Conservation (phyloP, 2,888 invertebrate species). For the Ashinkailepas kermadecensis region DNA sequence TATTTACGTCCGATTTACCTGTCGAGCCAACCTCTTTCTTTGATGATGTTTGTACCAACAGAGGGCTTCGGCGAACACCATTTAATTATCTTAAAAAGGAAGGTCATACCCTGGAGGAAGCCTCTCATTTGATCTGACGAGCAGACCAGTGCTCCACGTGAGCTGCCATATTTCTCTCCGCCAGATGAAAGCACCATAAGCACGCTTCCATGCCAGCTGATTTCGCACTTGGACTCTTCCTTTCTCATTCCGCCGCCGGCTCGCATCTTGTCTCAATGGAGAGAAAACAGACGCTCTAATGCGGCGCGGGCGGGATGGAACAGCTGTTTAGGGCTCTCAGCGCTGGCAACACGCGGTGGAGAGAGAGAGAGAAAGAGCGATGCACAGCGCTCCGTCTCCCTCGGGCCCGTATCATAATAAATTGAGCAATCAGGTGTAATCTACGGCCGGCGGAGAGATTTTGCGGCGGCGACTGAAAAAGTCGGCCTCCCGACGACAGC, state of each 20-base stretch:
- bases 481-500: too few relatives aligned
- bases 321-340: neutral
- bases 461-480: neutral
- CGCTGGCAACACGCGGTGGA: too few relatives aligned
- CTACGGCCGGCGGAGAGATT: neutral
- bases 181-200: neutral
- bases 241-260: neutral
- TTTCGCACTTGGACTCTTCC: neutral
- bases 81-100: too few relatives aligned
- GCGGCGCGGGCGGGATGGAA: neutral
- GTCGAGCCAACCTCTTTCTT: too few relatives aligned
- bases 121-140: too few relatives aligned
- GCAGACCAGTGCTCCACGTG: too few relatives aligned
- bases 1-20: too few relatives aligned
- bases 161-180: neutral
- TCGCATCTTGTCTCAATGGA: neutral
- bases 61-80: too few relatives aligned
- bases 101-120: too few relatives aligned
- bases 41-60: too few relatives aligned
- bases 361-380: too few relatives aligned
- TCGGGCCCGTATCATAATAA: conserved; percentile 5
- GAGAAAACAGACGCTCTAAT: neutral
- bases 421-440: conserved; percentile 11
- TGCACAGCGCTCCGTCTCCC: neutral
- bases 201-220: neutral